A percentile compares a stretch with the other conserved stretches of the same genome.
Conservation (phyloP, 2,797 vertebrate genomes). For the Myotis findleyi region DNA sequence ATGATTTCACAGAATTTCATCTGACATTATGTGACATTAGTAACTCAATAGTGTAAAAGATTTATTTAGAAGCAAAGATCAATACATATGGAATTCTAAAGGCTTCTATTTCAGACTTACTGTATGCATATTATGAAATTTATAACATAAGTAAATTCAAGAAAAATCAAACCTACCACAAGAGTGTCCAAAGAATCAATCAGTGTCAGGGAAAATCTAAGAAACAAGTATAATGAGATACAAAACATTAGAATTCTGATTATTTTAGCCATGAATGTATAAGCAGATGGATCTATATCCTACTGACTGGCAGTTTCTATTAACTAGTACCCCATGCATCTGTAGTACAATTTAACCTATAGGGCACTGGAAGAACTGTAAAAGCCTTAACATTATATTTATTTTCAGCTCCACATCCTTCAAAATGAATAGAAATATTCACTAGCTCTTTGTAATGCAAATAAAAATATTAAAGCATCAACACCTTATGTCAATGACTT, state of each 20-base stretch:
- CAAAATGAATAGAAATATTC: constrained; percentile 26
- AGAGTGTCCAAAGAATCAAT: constrained; percentile 99
- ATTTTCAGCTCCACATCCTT: not conserved
- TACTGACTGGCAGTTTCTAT: not conserved
- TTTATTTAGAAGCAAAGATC: constrained; percentile 61
- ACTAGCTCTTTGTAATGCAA: constrained; percentile 34
- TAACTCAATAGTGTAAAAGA: not conserved
- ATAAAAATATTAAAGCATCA: not conserved
- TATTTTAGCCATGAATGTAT: not conserved
- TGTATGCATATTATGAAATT: constrained; percentile 31
- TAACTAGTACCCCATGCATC: not conserved
- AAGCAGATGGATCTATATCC: not conserved
- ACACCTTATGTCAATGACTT: not conserved
- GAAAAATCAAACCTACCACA: constrained; percentile 91
- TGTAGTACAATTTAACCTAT: not conserved
- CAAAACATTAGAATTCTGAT: constrained; percentile 44
- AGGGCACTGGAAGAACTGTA: not conserved
- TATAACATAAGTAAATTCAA: constrained; percentile 59
- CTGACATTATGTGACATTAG: constrained; percentile 1
- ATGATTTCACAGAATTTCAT: not conserved
- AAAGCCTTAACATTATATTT: constrained; percentile 3
- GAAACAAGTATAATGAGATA: constrained; percentile 72
- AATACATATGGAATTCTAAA: constrained; percentile 51
- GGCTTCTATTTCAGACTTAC: constrained; percentile 36
- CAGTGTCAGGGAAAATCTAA: constrained; percentile 97